A percentile compares a stretch with the other conserved stretches of the same genome.
Conservation (phyloP, 2,888 invertebrate species). For the Diplolepis rosae region DNA sequence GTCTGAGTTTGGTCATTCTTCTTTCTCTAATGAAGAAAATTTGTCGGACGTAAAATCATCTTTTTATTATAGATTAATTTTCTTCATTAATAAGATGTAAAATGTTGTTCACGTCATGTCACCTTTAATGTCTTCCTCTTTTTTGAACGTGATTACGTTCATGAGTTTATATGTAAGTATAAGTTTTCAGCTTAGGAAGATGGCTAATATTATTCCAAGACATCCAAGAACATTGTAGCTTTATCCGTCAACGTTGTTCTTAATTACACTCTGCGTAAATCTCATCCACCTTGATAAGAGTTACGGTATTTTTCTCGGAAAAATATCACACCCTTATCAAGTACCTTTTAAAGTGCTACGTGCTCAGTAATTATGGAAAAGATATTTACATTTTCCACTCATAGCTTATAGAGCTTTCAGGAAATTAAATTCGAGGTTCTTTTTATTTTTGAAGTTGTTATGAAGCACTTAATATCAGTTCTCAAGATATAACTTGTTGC, state of each 20-base stretch:
- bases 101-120: no score
- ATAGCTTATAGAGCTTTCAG: conserved; percentile 12
- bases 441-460: background rate
- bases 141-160: background rate
- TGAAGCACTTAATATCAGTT: background rate
- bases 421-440: background rate
- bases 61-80: no score
- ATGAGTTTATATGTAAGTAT: background rate
- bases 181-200: conserved; percentile 13
- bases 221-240: conserved; percentile 24
- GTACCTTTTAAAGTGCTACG: background rate
- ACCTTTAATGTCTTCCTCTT: background rate
- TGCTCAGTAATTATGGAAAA: conserved; percentile 1
- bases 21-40: no score
- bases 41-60: no score
- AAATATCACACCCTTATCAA: conserved; percentile 9
- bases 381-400: conserved; percentile 21
- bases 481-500: background rate
- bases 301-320: background rate
- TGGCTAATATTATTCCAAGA: conserved; percentile 22
- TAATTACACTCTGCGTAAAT: conserved; percentile 25
- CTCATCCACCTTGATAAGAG: conserved; percentile 13
- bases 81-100: no score
- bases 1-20: no score
- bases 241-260: conserved; percentile 18